phyloP scores from a whole-genome alignment of 1,140 invertebrate genomes.

The Ostrea edulis region DNA sequence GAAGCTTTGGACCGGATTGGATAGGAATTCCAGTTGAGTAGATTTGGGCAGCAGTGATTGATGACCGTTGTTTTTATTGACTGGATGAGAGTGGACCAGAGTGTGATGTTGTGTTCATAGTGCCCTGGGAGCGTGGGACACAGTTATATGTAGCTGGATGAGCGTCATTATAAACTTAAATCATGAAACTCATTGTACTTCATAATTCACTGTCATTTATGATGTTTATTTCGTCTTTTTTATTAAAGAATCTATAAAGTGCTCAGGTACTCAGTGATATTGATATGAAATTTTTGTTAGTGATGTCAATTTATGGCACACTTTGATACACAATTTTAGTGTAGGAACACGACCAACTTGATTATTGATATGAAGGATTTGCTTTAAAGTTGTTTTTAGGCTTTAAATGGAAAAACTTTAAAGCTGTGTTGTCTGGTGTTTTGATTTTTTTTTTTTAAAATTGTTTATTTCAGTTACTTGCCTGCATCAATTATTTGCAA shows the following conservation, averaged over 20 bases:
- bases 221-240: not conserved
- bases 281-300: no score
- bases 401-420: no score
- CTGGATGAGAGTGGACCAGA: not conserved
- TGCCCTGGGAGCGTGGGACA: not conserved
- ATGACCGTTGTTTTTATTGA: not conserved
- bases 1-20: constrained; percentile 25
- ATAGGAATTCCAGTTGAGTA: not conserved
- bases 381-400: no score
- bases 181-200: not conserved
- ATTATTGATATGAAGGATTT: no score
- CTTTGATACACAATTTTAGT: no score
- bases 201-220: not conserved
- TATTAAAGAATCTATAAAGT: not conserved
- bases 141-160: not conserved
- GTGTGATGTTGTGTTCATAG: not conserved
- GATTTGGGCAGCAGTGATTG: not conserved
- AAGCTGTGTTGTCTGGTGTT: no score
- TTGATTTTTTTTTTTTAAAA: no score
- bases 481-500: no score
- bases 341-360: no score
- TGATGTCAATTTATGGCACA: no score
- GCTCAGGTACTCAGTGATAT: no score
- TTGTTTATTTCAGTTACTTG: no score
- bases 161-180: not conserved